Percentiles rank a stretch among this genome's conserved stretches.
These are phyloP conservation scores for Muscina levida DNA, from an alignment of 2,888 invertebrate species.

Conservation along the genomic window DNA sequence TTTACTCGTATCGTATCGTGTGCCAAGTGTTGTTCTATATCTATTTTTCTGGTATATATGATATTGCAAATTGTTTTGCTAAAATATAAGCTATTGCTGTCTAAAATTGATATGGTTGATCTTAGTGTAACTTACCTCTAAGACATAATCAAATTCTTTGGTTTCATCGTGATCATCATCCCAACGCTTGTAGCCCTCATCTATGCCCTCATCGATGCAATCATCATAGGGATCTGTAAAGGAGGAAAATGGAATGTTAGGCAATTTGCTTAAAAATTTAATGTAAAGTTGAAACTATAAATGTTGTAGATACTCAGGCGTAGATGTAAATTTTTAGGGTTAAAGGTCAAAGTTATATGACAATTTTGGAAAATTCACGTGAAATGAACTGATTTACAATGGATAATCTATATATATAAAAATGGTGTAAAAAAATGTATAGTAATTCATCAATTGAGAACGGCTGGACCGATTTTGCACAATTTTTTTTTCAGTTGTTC, in stretches of 20 bases:
- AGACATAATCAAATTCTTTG: slow-evolving; percentile 80
- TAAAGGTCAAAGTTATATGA: no score
- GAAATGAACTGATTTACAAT: no score
- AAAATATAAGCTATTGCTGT: background rate
- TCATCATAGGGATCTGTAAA: slow-evolving; percentile 85
- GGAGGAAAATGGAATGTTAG: background rate
- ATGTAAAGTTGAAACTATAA: no score
- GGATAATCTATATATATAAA: no score
- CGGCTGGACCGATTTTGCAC: no score
- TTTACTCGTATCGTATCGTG: slow-evolving; percentile 1
- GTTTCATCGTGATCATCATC: slow-evolving; percentile 82
- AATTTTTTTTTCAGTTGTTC: no score
- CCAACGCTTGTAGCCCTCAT: slow-evolving; percentile 83
- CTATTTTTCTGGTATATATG: background rate
- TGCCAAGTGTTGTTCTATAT: slow-evolving; percentile 8
- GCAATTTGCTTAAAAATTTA: no score
- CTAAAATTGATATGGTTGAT: background rate
- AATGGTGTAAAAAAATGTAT: no score
- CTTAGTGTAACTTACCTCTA: slow-evolving; percentile 76
- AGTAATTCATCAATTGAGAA: no score
- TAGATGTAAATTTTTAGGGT: no score
- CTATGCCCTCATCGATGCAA: slow-evolving; percentile 93
- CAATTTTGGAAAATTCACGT: no score
- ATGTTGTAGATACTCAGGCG: no score
- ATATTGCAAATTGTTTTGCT: background rate